phyloP scores from a whole-genome alignment of 2,113 vertebrate species.

The Macroglossus sobrinus region DNA sequence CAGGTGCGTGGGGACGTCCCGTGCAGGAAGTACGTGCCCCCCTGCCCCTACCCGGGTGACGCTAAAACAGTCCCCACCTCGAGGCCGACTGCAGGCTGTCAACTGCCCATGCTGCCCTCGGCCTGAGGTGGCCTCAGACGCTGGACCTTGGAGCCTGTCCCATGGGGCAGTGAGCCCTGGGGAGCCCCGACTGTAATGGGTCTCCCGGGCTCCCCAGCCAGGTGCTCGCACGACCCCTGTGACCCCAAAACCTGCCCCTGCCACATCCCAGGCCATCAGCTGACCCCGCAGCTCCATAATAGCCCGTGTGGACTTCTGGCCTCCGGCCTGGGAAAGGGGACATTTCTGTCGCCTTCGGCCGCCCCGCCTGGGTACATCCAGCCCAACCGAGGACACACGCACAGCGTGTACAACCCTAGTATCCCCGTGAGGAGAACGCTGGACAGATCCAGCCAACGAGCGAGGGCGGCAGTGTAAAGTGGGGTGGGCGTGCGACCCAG shows the following conservation, averaged over 20 bases:
- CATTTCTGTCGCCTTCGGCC: background rate
- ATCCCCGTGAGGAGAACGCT: background rate
- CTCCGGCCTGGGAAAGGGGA: no score
- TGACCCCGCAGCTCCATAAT: no score
- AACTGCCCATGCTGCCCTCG: background rate
- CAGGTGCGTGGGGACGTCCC: background rate
- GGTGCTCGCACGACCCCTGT: accelerated
- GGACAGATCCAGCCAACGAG: accelerated
- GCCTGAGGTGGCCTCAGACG: background rate
- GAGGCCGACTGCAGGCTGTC: background rate
- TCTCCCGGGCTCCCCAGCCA: background rate
- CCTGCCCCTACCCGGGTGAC: no score
- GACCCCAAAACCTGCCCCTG: background rate
- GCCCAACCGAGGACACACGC: background rate
- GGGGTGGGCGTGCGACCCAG: accelerated
- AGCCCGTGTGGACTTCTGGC: background rate
- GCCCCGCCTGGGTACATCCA: accelerated
- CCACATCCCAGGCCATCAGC: background rate
- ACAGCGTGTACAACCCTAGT: accelerated
- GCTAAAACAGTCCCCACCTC: background rate
- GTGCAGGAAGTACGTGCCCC: background rate
- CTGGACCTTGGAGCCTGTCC: background rate
- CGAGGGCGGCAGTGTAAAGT: accelerated
- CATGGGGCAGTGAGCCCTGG: accelerated
- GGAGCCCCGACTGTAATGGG: accelerated